Conservation (phyloP, 1,140 invertebrate species). For the Sycophila sp. region DNA sequence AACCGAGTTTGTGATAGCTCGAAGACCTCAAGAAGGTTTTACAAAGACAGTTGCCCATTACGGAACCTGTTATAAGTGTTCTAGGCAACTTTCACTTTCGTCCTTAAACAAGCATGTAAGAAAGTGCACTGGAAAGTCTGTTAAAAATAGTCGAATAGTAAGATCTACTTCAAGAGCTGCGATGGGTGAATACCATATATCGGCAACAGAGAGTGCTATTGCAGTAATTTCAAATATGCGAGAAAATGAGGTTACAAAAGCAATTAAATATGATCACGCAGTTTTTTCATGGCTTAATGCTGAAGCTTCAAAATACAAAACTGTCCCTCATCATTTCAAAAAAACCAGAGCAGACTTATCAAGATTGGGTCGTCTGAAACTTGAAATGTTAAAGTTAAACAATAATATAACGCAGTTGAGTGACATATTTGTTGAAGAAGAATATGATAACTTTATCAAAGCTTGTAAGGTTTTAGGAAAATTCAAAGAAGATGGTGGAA, state of each 20-base stretch:
- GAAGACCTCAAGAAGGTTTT: not conserved
- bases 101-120: not conserved
- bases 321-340: not conserved
- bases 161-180: not conserved
- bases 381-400: not conserved
- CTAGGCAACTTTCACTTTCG: not conserved
- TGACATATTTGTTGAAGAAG: not conserved
- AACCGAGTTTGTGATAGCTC: not conserved
- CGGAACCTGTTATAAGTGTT: not conserved
- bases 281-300: slow-evolving; percentile 1
- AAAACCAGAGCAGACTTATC: not conserved
- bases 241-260: not conserved
- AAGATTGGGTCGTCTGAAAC: not conserved
- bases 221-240: slow-evolving; percentile 1
- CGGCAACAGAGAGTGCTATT: not conserved
- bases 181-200: not conserved
- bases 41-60: not conserved
- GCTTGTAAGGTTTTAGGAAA: no score
- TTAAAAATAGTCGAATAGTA: not conserved
- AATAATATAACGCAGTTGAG: not conserved
- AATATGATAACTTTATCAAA: no score
- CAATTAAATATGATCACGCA: not conserved
- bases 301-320: not conserved
- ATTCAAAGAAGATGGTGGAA: no score
- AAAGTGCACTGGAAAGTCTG: not conserved